Conservation (phyloP, 2,113 vertebrate species). For the Lichenostomus cassidix region DNA sequence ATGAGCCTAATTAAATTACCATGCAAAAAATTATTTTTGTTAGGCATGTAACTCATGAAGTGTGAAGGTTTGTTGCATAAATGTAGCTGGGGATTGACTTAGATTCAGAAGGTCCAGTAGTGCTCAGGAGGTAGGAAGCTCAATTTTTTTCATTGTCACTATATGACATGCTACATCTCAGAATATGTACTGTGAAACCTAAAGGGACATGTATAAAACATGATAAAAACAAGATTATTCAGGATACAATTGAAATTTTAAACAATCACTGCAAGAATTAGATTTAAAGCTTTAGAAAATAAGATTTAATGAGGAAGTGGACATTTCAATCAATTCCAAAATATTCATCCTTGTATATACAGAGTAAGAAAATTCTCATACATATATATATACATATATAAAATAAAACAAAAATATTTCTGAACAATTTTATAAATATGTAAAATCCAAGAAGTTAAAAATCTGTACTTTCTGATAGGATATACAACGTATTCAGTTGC, state of each 20-base stretch:
- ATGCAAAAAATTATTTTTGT: background rate
- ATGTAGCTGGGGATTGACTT: background rate
- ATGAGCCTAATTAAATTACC: background rate
- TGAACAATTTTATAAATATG: conserved; percentile 41
- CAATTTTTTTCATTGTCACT: background rate
- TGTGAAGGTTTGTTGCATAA: background rate
- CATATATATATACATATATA: background rate
- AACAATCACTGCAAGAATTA: background rate
- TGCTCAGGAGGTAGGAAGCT: background rate
- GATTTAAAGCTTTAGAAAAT: background rate
- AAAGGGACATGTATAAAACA: background rate
- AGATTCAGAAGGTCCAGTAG: background rate
- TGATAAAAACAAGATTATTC: background rate
- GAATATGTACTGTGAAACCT: background rate
- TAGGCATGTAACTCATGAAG: background rate
- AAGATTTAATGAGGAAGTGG: background rate
- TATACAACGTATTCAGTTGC: background rate
- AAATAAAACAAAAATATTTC: conserved; percentile 18
- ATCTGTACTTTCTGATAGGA: background rate
- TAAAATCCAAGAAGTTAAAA: background rate
- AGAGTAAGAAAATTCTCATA: background rate
- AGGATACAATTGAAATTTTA: background rate
- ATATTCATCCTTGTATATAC: conserved; percentile 18
- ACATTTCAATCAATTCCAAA: background rate
- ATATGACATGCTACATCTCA: background rate